Percentiles rank a stretch among this genome's conserved stretches.
Conservation (phyloP, 2,888 invertebrate genomes). For the Dione vanillae region DNA sequence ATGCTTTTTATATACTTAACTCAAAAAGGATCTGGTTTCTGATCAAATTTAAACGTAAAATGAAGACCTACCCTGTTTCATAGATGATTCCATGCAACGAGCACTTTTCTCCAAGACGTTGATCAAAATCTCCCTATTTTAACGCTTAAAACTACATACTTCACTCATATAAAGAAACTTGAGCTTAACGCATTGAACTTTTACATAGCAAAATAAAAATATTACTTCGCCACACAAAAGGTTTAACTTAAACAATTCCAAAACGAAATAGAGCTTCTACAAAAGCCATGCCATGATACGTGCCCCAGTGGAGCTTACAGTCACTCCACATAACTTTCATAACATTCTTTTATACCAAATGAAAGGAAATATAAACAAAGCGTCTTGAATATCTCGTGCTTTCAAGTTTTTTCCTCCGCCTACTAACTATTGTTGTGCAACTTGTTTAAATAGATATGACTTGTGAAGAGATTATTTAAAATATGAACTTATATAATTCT, state of each 20-base stretch:
- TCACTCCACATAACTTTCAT: constrained; percentile 25
- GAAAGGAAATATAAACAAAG: constrained; percentile 25
- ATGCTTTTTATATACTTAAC: too few relatives aligned
- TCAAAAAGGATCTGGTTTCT: too few relatives aligned
- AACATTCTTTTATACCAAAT: constrained; percentile 28
- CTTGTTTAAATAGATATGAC: constrained; percentile 14
- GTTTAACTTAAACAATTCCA: not conserved
- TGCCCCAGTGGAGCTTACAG: constrained; percentile 15
- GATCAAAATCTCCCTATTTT: too few relatives aligned
- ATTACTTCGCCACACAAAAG: not conserved
- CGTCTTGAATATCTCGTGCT: constrained; percentile 26
- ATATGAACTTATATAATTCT: not conserved
- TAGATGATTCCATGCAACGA: too few relatives aligned
- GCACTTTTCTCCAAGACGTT: too few relatives aligned
- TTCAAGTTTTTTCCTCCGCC: constrained; percentile 7
- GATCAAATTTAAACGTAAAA: too few relatives aligned
- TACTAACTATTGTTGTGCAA: constrained; percentile 20
- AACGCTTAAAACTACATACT: too few relatives aligned
- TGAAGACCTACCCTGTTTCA: too few relatives aligned
- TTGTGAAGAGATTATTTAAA: not conserved
- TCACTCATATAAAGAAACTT: not conserved
- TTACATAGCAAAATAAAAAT: constrained; percentile 5
- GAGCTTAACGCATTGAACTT: not conserved
- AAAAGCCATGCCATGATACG: constrained; percentile 14
- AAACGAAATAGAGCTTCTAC: constrained; percentile 11